Percentiles rank a stretch among this genome's conserved stretches.
phyloP scores from a whole-genome alignment of 2,888 invertebrate species.

The Drosophila monieri region DNA sequence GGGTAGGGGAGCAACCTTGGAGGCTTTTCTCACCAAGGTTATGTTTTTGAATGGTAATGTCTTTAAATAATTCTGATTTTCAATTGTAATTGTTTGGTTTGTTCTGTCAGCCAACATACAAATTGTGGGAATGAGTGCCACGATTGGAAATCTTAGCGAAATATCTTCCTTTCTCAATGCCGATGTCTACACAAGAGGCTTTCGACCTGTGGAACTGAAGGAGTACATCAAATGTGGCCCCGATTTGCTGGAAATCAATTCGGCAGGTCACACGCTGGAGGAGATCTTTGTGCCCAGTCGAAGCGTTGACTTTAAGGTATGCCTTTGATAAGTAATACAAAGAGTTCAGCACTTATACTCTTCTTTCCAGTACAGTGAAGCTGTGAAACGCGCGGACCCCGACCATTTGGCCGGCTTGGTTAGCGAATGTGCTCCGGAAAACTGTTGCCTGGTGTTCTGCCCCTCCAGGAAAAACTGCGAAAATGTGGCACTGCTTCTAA shows the following conservation, averaged over 20 bases:
- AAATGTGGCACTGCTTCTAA: constrained; percentile 92
- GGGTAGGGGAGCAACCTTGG: constrained; percentile 93
- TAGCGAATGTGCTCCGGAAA: constrained; percentile 90
- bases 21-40: constrained; percentile 92
- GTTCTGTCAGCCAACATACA: constrained; percentile 87
- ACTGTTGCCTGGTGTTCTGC: constrained; percentile 95
- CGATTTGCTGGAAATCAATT: constrained; percentile 86
- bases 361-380: constrained; percentile 86
- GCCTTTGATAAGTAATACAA: neutral
- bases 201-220: constrained; percentile 93
- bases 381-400: constrained; percentile 88
- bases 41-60: constrained; percentile 87
- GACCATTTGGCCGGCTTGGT: constrained; percentile 92
- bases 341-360: neutral
- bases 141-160: constrained; percentile 95
- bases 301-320: constrained; percentile 84
- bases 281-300: constrained; percentile 85
- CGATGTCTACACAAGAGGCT: constrained; percentile 92
- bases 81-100: neutral
- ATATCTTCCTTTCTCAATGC: constrained; percentile 92
- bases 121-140: constrained; percentile 98
- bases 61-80: fast-evolving
- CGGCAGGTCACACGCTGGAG: constrained; percentile 83
- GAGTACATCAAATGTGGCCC: constrained; percentile 92
- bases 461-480: constrained; percentile 96